Base-by-base conservation (phyloP, 2,888 invertebrate genomes). In the Brachyopa scutellaris region DNA sequence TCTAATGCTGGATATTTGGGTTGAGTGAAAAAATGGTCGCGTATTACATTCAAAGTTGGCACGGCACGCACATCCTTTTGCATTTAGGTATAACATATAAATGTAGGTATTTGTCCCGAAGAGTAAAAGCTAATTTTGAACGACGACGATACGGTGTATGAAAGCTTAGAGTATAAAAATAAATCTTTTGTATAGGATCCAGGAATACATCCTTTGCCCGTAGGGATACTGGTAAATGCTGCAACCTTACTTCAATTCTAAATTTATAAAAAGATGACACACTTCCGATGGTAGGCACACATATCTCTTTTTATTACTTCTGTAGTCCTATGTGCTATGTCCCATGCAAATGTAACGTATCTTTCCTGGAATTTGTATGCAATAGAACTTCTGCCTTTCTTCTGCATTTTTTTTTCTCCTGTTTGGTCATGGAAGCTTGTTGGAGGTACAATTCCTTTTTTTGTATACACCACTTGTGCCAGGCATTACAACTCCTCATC, bases 151-250 rank as follows among this genome's bases (percentile, higher is more conserved):
- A 6, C 6, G 40, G 33, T 42, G 11, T 61, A 21, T 15, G 21
- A 62, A 62, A 77, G 77, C 77, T 70, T 31, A 17, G 11, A 33
- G 11, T 6, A 33, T 19, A 23, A 49, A 59, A 19, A 21, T 2
- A 7, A 47, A 69, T 61, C 76, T 69, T 69, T 61, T n/a, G n/a
- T n/a, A n/a, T n/a, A n/a, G 76, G 76, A 76, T 69, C 61, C 76
- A 53, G 69, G 61, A 76, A 76, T 61, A 62, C 36, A 53, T 55
- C 40, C 33, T 61, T 69, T 61, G 69, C 61, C 69, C 69, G 19
- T 69, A 45, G 29, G 15, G 17, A 29, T 36, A n/a, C n/a, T n/a
- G n/a, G n/a, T n/a, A 66, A 69, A 53, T 26, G 17, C 47, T 70
- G 38, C 45, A 55, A 55, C 31, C 19, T 47, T 38, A 40, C 55